Base-by-base conservation (phyloP, 2,888 invertebrate genomes). In the Heteropelma amictum region DNA sequence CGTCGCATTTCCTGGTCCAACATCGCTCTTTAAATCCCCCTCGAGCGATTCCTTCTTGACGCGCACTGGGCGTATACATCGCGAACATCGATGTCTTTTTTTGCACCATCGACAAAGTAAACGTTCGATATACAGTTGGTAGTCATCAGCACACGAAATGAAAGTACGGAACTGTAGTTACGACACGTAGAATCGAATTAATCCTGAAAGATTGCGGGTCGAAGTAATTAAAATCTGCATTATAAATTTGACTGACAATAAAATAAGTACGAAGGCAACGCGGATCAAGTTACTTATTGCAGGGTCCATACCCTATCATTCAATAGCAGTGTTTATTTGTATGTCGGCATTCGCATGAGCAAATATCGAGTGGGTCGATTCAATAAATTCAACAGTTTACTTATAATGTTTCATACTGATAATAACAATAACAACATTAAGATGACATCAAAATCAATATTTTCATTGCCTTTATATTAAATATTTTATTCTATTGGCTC, bases 201-300 rank as follows among this genome's bases (percentile, higher is more conserved):
- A 17, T 56, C 56, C 38, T 28, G 19, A 38, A 56, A 28, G 47
- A 28, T 17, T 49, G 33, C 49, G 67, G 67, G 67, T 58, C 67
- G 49, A 56, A 26, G 49, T 47, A 40, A 33, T 23, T 17, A 6
- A n/a, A 28, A 45, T 45, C 21, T 8, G 47, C 33, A 33, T 28
- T 21, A 45, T 14, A 42, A 12, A 26, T 14, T 14, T 3, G 14
- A 40, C 38, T 26, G 14, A 38, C 8, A 14, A 4, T 23, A 28
- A 28, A 49, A 49, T 49, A 42, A 12, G 5, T 14, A 12, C 8
- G 12, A 21, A 21, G n/a, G 6, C 19, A 19, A n/a, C 6, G 7
- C 19, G 3, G 21, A 4, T n/a, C n/a, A 19, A 21, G 8, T 30
- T 7, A 7, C n/a, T 6, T 8, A 38, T 12, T 38, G n/a, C n/a